Conservation (phyloP, 2,113 vertebrate species). For the Laterallus jamaicensis region DNA sequence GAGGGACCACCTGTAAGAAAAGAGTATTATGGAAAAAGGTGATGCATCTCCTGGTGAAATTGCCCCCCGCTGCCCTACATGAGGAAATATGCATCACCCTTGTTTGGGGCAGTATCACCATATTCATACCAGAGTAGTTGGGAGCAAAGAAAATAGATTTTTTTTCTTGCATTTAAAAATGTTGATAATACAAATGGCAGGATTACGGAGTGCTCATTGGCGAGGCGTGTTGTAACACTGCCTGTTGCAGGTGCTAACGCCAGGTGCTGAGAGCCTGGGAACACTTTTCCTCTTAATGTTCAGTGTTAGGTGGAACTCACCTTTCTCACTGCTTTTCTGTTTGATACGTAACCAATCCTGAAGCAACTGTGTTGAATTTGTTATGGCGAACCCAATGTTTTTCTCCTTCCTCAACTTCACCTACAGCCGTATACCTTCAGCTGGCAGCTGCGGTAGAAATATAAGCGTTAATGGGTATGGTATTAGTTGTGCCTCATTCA, state of each 20-base stretch:
- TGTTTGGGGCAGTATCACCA: neutral
- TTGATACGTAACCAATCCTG: neutral
- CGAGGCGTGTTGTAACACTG: fast-evolving
- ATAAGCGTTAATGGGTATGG: neutral
- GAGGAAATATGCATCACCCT: neutral
- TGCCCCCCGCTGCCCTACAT: neutral
- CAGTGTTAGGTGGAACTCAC: neutral
- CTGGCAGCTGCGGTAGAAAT: neutral
- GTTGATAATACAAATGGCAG: neutral
- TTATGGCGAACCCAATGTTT: neutral
- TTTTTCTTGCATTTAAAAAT: neutral
- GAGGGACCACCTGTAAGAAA: neutral
- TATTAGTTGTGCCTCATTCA: neutral
- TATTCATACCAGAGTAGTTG: neutral
- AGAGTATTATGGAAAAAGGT: neutral
- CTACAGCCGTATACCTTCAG: neutral
- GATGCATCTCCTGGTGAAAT: neutral
- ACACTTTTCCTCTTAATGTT: neutral
- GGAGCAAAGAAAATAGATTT: neutral
- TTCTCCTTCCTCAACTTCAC: neutral
- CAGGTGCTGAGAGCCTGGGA: neutral
- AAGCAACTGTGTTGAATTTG: neutral
- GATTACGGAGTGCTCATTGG: neutral
- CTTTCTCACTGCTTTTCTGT: neutral
- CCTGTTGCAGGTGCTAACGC: neutral